These are phyloP conservation scores for Paragorgia papillata DNA, from an alignment of 92 coral and sea anemone species.

Conservation along the genomic window DNA sequence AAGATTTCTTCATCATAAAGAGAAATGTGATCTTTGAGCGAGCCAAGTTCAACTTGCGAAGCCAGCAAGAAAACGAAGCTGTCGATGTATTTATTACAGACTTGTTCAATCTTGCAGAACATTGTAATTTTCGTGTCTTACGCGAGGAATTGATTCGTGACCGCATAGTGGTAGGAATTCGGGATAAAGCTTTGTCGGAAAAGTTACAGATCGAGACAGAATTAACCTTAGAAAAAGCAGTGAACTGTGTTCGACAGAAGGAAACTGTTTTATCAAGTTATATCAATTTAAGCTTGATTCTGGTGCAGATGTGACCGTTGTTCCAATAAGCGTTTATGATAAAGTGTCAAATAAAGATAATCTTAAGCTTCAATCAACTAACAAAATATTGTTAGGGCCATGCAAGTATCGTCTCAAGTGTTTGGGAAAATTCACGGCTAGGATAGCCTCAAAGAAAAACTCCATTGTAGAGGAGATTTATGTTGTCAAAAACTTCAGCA, in stretches of 20 bases:
- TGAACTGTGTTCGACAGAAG: too few species aligned
- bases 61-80: too few species aligned
- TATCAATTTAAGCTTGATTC: constrained; percentile 56
- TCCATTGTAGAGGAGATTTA: constrained; percentile 27
- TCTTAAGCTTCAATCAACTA: constrained; percentile 26
- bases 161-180: constrained; percentile 31
- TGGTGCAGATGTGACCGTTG: constrained; percentile 61
- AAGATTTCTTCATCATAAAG: too few species aligned
- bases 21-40: too few species aligned
- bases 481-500: constrained; percentile 40
- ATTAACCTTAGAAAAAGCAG: constrained; percentile 9
- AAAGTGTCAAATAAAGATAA: constrained; percentile 32
- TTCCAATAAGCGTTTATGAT: constrained; percentile 45
- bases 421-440: constrained; percentile 44
- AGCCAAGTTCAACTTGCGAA: too few species aligned
- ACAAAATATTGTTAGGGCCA: constrained; percentile 53
- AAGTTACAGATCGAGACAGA: too few species aligned
- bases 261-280: too few species aligned
- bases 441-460: constrained; percentile 13
- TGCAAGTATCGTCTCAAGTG: too few species aligned
- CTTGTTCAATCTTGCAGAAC: too few species aligned
- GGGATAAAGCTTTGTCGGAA: constrained; percentile 48
- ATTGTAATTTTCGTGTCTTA: too few species aligned
- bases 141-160: constrained; percentile 47
- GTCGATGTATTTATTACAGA: too few species aligned